Evolutionary conservation across 2,113 vertebrate genomes (phyloP), one percentile per base, ranked within the genome.

Genomic region (Microcebus tavaratra): DNA sequence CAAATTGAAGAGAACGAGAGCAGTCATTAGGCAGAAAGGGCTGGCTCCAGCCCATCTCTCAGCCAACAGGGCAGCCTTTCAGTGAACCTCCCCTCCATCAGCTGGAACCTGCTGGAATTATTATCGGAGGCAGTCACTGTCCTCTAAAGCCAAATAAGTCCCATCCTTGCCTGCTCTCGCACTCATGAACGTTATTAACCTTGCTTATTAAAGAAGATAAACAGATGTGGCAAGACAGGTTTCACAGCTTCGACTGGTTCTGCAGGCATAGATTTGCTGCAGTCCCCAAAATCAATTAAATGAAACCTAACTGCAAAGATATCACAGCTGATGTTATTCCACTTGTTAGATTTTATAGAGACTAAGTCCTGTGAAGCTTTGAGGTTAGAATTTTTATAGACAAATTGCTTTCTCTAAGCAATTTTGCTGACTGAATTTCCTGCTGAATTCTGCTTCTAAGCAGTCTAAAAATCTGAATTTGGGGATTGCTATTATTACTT

Each of bases 201-300:
- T 94, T 36, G 72, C 59, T n/a, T 57, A 91, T 55, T 61, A 68
- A 78, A 75, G 50, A 45, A 31, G 34, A 4, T 14, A 15, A 53
- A 1, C 2, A 67, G 0, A 0, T 50, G 3, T n/a, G 34, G 6
- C 25, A 93, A 92, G 6, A 67, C 2, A 65, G 8, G 15, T 18
- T 97, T 97, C 57, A 45, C 15, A 82, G 17, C 27, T 45, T 15
- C 0, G 0, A 6, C 45, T 36, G 39, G 72, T 72, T 78, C 87
- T 55, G 6, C 65, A 68, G 50, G 70, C 18, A 27, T n/a, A 82
- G 63, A 76, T 89, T 89, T 3, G 4, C 0, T 92, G 29, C 6
- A n/a, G 65, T 83, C 34, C 72, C 36, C 45, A 15, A 96, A 98
- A 84, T 86, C 84, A 96, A 21, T 88, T 94, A 81, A 96, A 96